These are phyloP conservation scores for Apoda limacodes DNA, from an alignment of 2,888 invertebrate species.

Conservation along the genomic window DNA sequence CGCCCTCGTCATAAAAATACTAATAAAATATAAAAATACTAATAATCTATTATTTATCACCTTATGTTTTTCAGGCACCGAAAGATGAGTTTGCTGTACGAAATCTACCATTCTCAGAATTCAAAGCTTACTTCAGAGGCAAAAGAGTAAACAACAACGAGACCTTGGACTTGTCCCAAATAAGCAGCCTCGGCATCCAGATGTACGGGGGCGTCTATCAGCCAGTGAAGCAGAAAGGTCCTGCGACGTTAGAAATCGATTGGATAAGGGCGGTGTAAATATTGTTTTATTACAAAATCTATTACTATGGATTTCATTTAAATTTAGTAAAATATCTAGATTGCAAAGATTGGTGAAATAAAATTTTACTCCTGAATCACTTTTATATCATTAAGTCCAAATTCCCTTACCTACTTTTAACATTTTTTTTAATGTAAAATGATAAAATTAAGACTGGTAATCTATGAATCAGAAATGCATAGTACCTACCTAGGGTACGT, in stretches of 20 bases:
- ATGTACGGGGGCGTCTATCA: conserved; percentile 75
- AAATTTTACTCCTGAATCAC: too few species aligned
- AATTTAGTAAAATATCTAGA: too few species aligned
- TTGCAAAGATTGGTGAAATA: too few species aligned
- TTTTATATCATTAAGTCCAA: too few species aligned
- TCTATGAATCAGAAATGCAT: too few species aligned
- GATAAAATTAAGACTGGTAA: too few species aligned
- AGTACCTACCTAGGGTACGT: too few species aligned
- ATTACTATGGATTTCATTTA: too few species aligned
- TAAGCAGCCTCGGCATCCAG: conserved; percentile 74
- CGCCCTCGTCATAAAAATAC: not conserved
- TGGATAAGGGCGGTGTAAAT: conserved; percentile 59
- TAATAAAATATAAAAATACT: not conserved
- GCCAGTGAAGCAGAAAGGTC: conserved; percentile 72
- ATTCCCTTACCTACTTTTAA: too few species aligned
- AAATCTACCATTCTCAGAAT: conserved; percentile 63
- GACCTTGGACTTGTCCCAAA: conserved; percentile 65
- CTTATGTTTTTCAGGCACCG: conserved; percentile 51
- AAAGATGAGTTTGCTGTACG: conserved; percentile 64
- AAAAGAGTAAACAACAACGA: conserved; percentile 65
- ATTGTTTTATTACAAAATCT: too few species aligned
- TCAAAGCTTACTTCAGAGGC: conserved; percentile 73
- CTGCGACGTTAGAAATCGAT: conserved; percentile 73
- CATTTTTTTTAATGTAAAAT: too few species aligned
- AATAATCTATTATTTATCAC: not conserved